These are phyloP conservation scores for Trachelus stipa DNA, from an alignment of 2,888 invertebrate species.

Conservation along the genomic window DNA sequence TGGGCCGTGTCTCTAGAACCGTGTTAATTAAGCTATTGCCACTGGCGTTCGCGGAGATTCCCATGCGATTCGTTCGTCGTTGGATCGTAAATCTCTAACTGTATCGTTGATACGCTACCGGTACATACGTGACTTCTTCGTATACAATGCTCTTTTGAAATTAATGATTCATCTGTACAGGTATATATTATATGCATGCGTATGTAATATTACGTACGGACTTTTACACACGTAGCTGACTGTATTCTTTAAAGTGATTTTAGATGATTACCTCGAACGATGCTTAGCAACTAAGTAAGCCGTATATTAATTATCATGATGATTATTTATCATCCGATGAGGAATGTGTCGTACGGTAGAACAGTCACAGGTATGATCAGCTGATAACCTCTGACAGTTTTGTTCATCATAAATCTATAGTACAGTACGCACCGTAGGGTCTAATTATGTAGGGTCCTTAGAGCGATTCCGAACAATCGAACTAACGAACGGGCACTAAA, in stretches of 20 bases:
- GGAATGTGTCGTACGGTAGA: not conserved
- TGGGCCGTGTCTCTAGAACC: not conserved
- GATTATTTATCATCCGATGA: not conserved
- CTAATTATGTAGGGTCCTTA: not conserved
- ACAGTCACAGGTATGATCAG: not conserved
- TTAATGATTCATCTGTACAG: not conserved
- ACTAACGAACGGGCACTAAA: slow-evolving; percentile 25
- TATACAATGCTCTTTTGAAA: not conserved
- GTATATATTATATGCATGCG: no score
- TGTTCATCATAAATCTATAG: slow-evolving; percentile 17
- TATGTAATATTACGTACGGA: not conserved
- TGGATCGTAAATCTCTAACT: not conserved
- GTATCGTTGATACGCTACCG: not conserved
- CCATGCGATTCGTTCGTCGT: not conserved
- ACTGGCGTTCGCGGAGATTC: not conserved
- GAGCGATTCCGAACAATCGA: slow-evolving; percentile 15
- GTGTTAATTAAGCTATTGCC: not conserved
- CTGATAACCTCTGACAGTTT: not conserved
- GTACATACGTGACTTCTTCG: not conserved
- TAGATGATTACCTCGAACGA: not conserved
- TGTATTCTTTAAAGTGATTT: not conserved
- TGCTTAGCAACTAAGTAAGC: not conserved
- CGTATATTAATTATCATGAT: not conserved
- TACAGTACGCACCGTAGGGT: not conserved
- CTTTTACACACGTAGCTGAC: not conserved